Base-by-base conservation (phyloP, 2,797 vertebrate genomes). In the Rhinichthys osculus region DNA sequence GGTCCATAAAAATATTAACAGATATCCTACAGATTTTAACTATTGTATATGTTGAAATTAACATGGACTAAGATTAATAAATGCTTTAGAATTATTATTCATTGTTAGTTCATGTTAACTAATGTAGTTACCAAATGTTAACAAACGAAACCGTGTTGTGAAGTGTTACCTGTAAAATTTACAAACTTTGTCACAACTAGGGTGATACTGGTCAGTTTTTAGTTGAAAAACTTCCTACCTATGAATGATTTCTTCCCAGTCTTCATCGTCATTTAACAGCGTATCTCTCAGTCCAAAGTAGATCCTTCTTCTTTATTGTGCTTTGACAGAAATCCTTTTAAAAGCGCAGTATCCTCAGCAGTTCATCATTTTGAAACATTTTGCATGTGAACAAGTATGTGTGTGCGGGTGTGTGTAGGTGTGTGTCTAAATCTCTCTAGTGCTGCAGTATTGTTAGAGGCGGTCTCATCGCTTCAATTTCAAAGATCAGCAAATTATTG, bases 161-260 rank as follows among this genome's bases (percentile, higher is more conserved):
- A 78, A 59, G 35, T 42, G 52, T 57, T n/a, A 57, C 73, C 50
- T 38, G 50, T 77, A 8, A 35, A 69, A 42, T 13, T 3, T 3
- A 67, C 59, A 67, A 50, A 69, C 78, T 66, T 76, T 47, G 7
- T 47, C 9, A 73, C 71, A 73, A 35, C n/a, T 50, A 50, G 16
- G 70, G 16, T 73, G n/a, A 44, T 16, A 16, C 38, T n/a, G 27
- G 74, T 77, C 23, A 44, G 30, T 30, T 64, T 79, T 42, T 30
- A 78, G 64, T 78, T 23, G 71, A 92, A 86, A 91, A 82, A 82
- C 78, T 81, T 81, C 95, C 54, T 93, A 96, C 95, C 93, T 88
- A 95, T 92, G 85, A 96, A 95, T 87, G 95, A 95, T 89, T 93
- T 95, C 91, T 94, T 95, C 73, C 94, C 92, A 9, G 90, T 92